Base-by-base conservation (phyloP, 2,113 vertebrate species). In the Hiodon tergisus region DNA sequence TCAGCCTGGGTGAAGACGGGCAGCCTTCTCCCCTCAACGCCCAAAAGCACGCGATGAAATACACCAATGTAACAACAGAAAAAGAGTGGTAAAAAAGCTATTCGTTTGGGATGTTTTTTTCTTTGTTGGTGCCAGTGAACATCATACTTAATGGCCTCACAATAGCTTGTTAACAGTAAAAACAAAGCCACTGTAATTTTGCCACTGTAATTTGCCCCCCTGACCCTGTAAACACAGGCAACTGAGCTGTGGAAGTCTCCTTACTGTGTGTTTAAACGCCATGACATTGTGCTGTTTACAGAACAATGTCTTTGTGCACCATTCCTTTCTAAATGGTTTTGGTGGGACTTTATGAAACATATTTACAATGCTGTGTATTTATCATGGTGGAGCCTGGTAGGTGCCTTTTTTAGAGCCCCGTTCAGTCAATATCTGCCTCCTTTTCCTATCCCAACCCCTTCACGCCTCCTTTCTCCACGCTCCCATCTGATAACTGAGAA, bases 81-180 rank as follows among this genome's bases (percentile, higher is more conserved):
- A 50, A 67, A 67, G 10, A 73, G 58, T 69, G 70, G 69, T 71
- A 63, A 78, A 78, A 75, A 80, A 79, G 78, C 78, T 76, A 75
- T 83, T 81, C 76, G 71, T 67, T 67, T 51, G 57, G 57, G 67
- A 63, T 72, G 31, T 31, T 31, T 69, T 81, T 69, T 76, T 85
- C 6, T 85, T 81, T 80, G 77, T 83, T 83, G 58, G 71, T 79
- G 61, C 72, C 84, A 82, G 84, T 85, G 82, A 83, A 86, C 82
- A 76, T 70, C 71, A 66, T 46, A 72, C 77, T 79, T 81, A 80
- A 85, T 86, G 77, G 47, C 63, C 53, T 76, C 77, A 83, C 79
- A 85, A 86, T 78, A 68, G 58, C 76, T 47, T 76, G 69, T 80
- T 86, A 80, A 71, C 68, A 71, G 79, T 75, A 73, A 78, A 84